Conservation (phyloP, 2,797 vertebrate genomes). For the Taeniopygia guttata region DNA sequence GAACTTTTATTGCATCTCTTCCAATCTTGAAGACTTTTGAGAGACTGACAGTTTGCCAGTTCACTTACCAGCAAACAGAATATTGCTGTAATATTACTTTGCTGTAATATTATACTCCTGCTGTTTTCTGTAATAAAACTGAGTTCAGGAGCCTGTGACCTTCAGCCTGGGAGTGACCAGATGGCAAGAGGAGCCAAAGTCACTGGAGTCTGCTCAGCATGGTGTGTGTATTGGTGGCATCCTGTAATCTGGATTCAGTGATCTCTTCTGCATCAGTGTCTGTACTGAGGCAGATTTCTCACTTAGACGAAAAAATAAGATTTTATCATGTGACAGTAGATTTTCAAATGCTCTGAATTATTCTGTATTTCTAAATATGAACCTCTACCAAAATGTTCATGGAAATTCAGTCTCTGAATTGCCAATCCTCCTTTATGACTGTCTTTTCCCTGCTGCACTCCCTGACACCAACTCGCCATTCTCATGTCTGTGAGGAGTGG, state of each 20-base stretch:
- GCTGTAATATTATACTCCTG: neutral
- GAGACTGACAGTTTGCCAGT: neutral
- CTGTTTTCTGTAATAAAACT: neutral
- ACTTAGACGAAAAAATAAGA: neutral
- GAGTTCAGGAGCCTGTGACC: neutral
- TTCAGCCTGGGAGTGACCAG: neutral
- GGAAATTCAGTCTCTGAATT: neutral
- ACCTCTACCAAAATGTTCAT: rapidly evolving
- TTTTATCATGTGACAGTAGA: neutral
- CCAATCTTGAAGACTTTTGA: neutral
- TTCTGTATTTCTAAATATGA: neutral
- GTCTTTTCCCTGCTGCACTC: rapidly evolving
- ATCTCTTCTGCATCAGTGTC: neutral
- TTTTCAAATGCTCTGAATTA: neutral
- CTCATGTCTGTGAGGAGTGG: neutral
- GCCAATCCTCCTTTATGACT: neutral
- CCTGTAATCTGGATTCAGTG: neutral
- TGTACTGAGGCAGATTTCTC: neutral
- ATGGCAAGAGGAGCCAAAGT: neutral
- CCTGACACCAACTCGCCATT: rapidly evolving
- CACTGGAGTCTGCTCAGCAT: neutral
- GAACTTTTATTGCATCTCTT: neutral
- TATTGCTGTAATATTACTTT: neutral
- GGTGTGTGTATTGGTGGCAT: neutral
- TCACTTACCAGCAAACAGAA: neutral